These are phyloP conservation scores for Andrena minutula DNA, from an alignment of 2,888 invertebrate species.

Conservation along the genomic window DNA sequence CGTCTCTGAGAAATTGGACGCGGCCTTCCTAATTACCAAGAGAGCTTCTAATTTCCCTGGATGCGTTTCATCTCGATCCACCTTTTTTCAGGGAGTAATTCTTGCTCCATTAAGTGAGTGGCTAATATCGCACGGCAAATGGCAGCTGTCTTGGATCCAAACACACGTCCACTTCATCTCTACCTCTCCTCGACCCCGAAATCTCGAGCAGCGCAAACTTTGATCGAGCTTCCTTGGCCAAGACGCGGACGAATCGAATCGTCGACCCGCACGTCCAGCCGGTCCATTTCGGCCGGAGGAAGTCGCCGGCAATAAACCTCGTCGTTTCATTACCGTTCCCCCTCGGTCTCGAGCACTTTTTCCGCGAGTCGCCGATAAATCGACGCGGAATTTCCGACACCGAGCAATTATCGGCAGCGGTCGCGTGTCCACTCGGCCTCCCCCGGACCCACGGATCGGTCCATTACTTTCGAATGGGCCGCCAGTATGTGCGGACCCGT, in stretches of 20 bases:
- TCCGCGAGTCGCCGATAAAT: conserved; percentile 69
- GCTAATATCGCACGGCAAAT: not conserved
- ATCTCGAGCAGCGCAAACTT: not conserved
- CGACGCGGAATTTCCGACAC: conserved; percentile 69
- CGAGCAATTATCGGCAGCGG: conserved; percentile 74
- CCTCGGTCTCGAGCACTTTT: conserved; percentile 44
- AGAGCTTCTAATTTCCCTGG: conserved; percentile 60
- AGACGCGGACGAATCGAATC: conserved; percentile 7
- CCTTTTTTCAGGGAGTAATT: conserved; percentile 34
- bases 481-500: conserved; percentile 53
- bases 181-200: not conserved
- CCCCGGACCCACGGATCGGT: conserved; percentile 55
- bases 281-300: conserved; percentile 21
- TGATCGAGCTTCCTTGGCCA: not conserved
- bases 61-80: conserved; percentile 43
- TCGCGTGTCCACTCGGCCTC: conserved; percentile 68
- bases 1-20: conserved; percentile 61
- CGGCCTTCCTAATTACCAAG: conserved; percentile 66
- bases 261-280: not conserved
- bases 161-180: not conserved
- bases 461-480: conserved; percentile 76
- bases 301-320: conserved; percentile 58
- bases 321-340: conserved; percentile 60
- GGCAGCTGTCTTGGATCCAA: not conserved
- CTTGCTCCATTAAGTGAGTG: conserved; percentile 13